Evolutionary conservation across 2,113 vertebrate species (phyloP).

Genomic region (Lasiurus cinereus): DNA sequence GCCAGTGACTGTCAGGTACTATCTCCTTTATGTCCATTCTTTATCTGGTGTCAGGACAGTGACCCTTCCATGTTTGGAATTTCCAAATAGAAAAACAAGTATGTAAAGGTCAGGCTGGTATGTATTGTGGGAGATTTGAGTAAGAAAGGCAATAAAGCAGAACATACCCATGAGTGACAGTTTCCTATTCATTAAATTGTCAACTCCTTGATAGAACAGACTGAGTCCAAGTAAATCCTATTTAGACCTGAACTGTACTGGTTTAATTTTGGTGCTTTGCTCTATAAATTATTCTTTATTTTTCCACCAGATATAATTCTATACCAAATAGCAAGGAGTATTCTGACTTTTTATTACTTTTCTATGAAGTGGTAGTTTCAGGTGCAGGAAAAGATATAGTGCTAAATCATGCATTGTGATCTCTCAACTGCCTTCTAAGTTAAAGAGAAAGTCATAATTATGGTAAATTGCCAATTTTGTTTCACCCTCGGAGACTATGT

Average conservation of each 20-base stretch:
- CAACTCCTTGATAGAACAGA: conserved; percentile 41
- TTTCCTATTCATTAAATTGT: conserved; percentile 68
- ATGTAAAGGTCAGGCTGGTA: conserved; percentile 34
- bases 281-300: conserved; percentile 58
- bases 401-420: not conserved
- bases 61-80: conserved; percentile 31
- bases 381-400: not conserved
- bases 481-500: conserved; percentile 13
- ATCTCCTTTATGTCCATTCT: not conserved
- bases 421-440: conserved; percentile 33
- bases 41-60: conserved; percentile 20
- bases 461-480: not conserved
- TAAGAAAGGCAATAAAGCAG: not conserved
- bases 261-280: conserved; percentile 36
- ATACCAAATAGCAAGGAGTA: conserved; percentile 24
- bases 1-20: not conserved
- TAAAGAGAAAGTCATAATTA: conserved; percentile 46
- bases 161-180: conserved; percentile 38
- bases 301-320: conserved; percentile 54
- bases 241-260: conserved; percentile 47
- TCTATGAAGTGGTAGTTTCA: not conserved
- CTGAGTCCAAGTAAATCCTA: conserved; percentile 56
- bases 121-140: not conserved
- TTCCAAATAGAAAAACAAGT: conserved; percentile 54
- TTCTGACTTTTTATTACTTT: conserved; percentile 56